These are phyloP conservation scores for Arizona elegans DNA, from an alignment of 2,113 vertebrate species.

Conservation along the genomic window DNA sequence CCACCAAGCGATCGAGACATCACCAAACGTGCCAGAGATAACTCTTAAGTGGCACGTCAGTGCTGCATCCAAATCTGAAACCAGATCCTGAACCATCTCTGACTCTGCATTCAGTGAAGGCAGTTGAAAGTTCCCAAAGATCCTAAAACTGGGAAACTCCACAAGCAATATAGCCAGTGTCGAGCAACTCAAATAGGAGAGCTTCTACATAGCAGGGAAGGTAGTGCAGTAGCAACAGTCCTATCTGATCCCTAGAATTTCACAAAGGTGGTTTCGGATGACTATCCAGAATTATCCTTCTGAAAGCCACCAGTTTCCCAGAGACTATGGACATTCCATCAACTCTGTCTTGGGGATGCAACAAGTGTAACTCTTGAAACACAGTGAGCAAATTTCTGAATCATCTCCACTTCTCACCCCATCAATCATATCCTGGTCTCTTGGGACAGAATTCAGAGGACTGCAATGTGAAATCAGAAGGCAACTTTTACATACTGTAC, in stretches of 20 bases:
- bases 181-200: neutral
- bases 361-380: neutral
- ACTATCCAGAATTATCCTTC: neutral
- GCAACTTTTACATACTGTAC: neutral
- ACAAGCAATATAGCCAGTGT: neutral
- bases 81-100: neutral
- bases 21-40: neutral
- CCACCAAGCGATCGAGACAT: neutral
- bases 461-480: neutral
- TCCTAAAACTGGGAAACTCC: neutral
- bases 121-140: neutral
- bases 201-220: neutral
- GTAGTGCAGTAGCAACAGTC: neutral
- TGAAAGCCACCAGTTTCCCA: neutral
- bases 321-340: neutral
- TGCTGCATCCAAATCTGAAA: neutral
- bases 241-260: neutral
- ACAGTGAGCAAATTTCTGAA: neutral
- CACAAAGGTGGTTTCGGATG: neutral
- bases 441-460: neutral
- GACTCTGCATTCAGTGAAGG: neutral
- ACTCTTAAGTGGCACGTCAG: neutral
- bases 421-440: neutral
- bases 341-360: neutral
- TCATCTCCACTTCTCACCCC: neutral